phyloP scores from a whole-genome alignment of 92 coral and sea anemone species.

The Actinostola sp. region DNA sequence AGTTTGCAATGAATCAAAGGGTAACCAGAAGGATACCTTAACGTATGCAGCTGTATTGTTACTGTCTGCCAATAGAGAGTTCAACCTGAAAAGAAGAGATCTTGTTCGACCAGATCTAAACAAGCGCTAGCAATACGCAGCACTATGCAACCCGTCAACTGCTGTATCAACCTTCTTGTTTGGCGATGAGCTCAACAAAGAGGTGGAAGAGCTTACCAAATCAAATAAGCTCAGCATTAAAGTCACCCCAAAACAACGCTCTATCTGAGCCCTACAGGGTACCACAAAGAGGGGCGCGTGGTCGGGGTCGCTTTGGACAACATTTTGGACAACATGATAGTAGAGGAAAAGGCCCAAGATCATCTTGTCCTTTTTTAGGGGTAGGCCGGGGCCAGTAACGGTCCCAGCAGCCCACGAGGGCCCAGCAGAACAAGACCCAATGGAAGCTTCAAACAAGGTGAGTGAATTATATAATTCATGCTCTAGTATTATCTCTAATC shows the following conservation, averaged over 20 bases:
- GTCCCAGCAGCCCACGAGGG: slow-evolving; percentile 16
- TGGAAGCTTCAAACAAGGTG: slow-evolving; percentile 45
- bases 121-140: slow-evolving; percentile 11
- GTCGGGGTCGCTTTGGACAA: slow-evolving; percentile 32
- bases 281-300: slow-evolving; percentile 27
- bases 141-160: slow-evolving; percentile 47
- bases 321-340: no score
- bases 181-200: slow-evolving; percentile 54
- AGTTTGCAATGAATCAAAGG: slow-evolving; percentile 24
- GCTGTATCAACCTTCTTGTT: slow-evolving; percentile 45
- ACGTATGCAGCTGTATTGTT: slow-evolving; percentile 45
- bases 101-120: slow-evolving; percentile 49
- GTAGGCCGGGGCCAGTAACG: no score
- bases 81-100: slow-evolving; percentile 45
- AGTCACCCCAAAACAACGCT: slow-evolving; percentile 17
- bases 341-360: no score
- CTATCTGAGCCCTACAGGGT: not conserved
- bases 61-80: slow-evolving; percentile 49
- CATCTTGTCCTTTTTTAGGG: no score
- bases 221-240: slow-evolving; percentile 5
- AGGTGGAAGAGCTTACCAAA: slow-evolving; percentile 45
- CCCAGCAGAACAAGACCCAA: slow-evolving; percentile 23
- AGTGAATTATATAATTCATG: not conserved
- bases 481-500: slow-evolving; percentile 25
- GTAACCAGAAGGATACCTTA: slow-evolving; percentile 20